These are phyloP conservation scores for Helobdella robusta DNA, from an alignment of 2,888 invertebrate species.

Conservation along the genomic window DNA sequence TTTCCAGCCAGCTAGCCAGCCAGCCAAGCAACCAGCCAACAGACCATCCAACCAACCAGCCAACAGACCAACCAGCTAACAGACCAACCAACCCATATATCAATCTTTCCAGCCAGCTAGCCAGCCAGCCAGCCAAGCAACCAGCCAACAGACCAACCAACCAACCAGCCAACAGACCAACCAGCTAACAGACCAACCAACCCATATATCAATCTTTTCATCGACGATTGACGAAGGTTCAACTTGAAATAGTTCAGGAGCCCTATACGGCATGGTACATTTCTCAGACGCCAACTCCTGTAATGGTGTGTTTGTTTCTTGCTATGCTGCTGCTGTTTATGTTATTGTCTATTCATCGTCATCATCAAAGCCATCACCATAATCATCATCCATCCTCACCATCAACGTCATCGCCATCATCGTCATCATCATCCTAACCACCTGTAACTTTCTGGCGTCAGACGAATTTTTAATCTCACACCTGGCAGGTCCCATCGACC, in stretches of 20 bases:
- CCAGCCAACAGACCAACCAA: too few species aligned
- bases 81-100: too few species aligned
- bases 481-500: constrained; percentile 52
- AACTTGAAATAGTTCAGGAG: constrained; percentile 77
- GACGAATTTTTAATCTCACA: constrained; percentile 45
- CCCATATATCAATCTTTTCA: constrained; percentile 78
- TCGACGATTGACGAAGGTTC: constrained; percentile 70
- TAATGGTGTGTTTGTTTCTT: background rate
- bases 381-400: background rate
- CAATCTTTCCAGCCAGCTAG: too few species aligned
- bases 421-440: too few species aligned
- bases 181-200: constrained; percentile 46
- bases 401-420: background rate
- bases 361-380: background rate
- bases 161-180: too few species aligned
- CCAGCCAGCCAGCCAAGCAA: too few species aligned
- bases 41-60: too few species aligned
- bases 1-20: too few species aligned
- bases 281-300: constrained; percentile 73
- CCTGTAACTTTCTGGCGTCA: constrained; percentile 47
- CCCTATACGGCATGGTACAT: constrained; percentile 76
- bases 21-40: too few species aligned
- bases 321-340: background rate
- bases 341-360: background rate
- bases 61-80: too few species aligned